Evolutionary conservation across 2,797 vertebrate genomes (phyloP).

Genomic region (Denticeps clupeoides): DNA sequence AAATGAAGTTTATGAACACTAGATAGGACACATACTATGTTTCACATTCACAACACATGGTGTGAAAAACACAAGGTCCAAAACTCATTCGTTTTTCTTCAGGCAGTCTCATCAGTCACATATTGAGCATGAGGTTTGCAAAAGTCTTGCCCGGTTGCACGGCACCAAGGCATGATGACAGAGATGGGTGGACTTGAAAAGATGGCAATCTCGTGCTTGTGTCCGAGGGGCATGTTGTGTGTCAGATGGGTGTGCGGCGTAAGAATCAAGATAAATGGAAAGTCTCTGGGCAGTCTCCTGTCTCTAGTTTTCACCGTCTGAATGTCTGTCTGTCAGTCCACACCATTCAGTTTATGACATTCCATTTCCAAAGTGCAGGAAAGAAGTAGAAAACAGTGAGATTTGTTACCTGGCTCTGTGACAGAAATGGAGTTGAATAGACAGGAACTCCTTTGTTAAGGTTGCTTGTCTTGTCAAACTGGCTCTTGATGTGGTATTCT

Average conservation of each 20-base stretch:
- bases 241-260: not conserved
- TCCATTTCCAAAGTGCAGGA: not conserved
- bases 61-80: not conserved
- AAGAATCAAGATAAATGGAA: not conserved
- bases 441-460: constrained; percentile 14
- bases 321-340: not conserved
- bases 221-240: not conserved
- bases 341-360: not conserved
- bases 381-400: not conserved
- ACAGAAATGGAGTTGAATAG: constrained; percentile 37
- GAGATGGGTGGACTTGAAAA: not conserved
- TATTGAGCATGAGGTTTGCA: not conserved
- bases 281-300: too few species aligned
- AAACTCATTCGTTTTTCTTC: not conserved
- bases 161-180: not conserved
- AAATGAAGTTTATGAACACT: too few species aligned
- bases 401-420: constrained; percentile 43
- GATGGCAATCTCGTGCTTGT: not conserved
- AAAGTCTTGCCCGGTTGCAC: not conserved
- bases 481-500: constrained; percentile 51
- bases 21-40: too few species aligned
- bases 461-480: constrained; percentile 42
- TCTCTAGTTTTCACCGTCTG: not conserved
- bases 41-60: not conserved
- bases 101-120: not conserved